These are phyloP conservation scores for Aphelenchoides fujianensis DNA, from an alignment of 1,140 invertebrate species.

Conservation along the genomic window DNA sequence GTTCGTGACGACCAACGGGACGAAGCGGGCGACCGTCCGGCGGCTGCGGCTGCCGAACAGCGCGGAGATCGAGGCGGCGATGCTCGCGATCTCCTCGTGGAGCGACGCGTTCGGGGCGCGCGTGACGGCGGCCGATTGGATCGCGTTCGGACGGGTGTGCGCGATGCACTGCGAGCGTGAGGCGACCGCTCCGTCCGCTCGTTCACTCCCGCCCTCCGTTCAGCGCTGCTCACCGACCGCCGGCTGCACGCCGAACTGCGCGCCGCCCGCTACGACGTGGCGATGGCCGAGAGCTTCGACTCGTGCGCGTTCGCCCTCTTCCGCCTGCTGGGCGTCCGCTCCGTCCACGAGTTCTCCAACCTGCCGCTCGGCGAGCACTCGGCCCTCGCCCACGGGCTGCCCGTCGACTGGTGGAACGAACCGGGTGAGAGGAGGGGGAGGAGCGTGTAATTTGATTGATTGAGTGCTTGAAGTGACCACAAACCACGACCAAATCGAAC, in stretches of 20 bases:
- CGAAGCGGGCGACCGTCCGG: constrained; percentile 3
- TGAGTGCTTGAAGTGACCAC: constrained; percentile 26
- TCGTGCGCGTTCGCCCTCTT: constrained; percentile 30
- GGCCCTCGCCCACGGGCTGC: constrained; percentile 14
- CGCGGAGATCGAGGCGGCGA: constrained; percentile 6
- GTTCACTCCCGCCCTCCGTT: not conserved
- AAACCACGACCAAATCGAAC: constrained; percentile 10
- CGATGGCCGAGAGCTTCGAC: constrained; percentile 34
- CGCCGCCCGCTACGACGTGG: constrained; percentile 33
- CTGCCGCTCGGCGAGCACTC: constrained; percentile 18
- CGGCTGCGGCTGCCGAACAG: not conserved
- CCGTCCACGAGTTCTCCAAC: constrained; percentile 20
- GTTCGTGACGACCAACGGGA: not conserved
- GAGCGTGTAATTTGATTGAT: not conserved
- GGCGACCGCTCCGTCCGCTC: not conserved
- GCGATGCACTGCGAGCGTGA: not conserved
- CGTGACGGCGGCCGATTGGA: not conserved
- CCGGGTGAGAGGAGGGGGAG: constrained; percentile 19
- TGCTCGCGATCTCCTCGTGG: not conserved
- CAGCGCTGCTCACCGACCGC: not conserved
- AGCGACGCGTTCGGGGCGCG: constrained; percentile 1
- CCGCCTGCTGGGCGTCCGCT: constrained; percentile 25
- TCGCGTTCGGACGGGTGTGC: not conserved
- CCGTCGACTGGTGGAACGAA: constrained; percentile 11
- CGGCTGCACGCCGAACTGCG: constrained; percentile 5